Evolutionary conservation across 2,797 vertebrate genomes (phyloP), one percentile per base, ranked within the genome.

Genomic region (Tragelaphus eurycerus): DNA sequence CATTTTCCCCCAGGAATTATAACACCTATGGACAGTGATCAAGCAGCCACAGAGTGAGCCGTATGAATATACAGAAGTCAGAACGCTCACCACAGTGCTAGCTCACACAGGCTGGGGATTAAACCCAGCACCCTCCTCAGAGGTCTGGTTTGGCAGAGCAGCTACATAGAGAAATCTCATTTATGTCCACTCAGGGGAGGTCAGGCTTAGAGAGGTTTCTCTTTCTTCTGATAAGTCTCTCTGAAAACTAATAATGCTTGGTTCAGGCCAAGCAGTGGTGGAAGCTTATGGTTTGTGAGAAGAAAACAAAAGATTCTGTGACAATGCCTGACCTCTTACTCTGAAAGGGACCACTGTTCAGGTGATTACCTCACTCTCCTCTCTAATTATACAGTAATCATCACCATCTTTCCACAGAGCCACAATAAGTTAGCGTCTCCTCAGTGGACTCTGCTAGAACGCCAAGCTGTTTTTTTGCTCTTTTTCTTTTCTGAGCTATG

Each of bases 321-420:
- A 62, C 25, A 76, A 16, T 4, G 6, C 5, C 48, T 21, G 27
- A 17, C 10, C n/a, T 59, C 43, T 59, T 3, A 6, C 31, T 64
- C 38, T 8, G 83, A 38, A 29, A 43, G 21, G 52, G 6, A 27
- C 8, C 29, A 1, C 8, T 2, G 19, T 8, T 8, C 0, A 15
- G 2, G 4, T 7, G n/a, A 17, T 55, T 15, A 21, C 6, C 29
- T 1, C 3, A 4, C 34, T 52, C 3, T 16, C 12, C 12, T 81
- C 23, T 7, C 3, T 25, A n/a, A 10, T 0, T 23, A 1, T 1
- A 4, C 7, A 3, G 3, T 13, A 11, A 21, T 31, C 23, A 10
- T 23, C 52, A 48, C 15, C 6, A 9, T 19, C 27, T 11, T 6
- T 1, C 62, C 21, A 29, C 8, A 7, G 21, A 52, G 29, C 5